Conservation (phyloP, 2,113 vertebrate genomes). For the Trichomycterus rosablanca region DNA sequence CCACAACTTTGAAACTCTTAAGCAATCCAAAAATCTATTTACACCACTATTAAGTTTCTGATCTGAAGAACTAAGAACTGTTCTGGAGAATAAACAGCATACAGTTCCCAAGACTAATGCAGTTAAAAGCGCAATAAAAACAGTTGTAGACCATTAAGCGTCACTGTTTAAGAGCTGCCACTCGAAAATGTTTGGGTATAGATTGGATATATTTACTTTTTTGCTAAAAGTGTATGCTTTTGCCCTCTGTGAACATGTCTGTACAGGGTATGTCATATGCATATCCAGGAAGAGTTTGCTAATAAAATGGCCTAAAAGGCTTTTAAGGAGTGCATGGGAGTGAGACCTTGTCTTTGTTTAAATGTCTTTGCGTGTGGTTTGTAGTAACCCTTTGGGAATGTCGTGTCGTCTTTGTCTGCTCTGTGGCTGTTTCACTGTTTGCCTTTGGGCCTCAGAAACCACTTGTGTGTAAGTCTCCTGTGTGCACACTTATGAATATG, state of each 20-base stretch:
- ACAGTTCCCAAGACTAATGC: slow-evolving; percentile 25
- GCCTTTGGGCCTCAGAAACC: slow-evolving; percentile 24
- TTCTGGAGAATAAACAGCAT: slow-evolving; percentile 38
- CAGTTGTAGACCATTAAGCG: slow-evolving; percentile 35
- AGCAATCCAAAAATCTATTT: background rate
- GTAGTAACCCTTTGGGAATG: slow-evolving; percentile 32
- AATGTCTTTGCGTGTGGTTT: slow-evolving; percentile 39
- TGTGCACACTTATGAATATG: slow-evolving; percentile 15
- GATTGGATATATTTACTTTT: slow-evolving; percentile 39
- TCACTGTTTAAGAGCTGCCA: slow-evolving; percentile 28
- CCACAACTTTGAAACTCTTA: background rate
- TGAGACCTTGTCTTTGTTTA: slow-evolving; percentile 38
- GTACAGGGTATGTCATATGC: slow-evolving; percentile 42
- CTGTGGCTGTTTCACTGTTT: slow-evolving; percentile 15
- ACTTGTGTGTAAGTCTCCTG: background rate
- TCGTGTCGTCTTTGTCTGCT: slow-evolving; percentile 19
- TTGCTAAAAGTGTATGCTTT: slow-evolving; percentile 6
- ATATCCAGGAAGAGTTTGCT: slow-evolving; percentile 37
- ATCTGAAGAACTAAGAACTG: slow-evolving; percentile 16
- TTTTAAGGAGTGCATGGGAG: slow-evolving; percentile 42
- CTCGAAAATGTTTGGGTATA: slow-evolving; percentile 33
- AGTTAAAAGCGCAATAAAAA: slow-evolving; percentile 47
- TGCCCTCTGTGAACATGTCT: slow-evolving; percentile 38
- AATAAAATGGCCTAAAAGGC: slow-evolving; percentile 45
- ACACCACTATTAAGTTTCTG: no score